Base-by-base conservation (phyloP, 2,888 invertebrate species). In the Melinopterus prodromus region DNA sequence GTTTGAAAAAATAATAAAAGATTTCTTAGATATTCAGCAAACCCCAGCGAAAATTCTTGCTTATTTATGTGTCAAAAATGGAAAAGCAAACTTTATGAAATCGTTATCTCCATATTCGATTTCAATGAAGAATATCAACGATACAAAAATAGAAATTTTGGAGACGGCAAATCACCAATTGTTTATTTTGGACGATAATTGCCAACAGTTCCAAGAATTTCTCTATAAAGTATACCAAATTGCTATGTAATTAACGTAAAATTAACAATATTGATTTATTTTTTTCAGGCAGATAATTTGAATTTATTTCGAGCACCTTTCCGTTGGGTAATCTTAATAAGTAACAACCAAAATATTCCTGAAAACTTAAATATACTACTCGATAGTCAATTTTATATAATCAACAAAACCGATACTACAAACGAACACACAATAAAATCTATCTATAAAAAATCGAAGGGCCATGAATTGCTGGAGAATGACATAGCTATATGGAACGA, bases 331-430 rank as follows among this genome's bases (percentile, higher is more conserved):
- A 72, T 81, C 2, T 80, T 86, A 12, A 82, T 26, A 14, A 26
- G 82, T 76, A 9, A 78, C 35, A 77, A 78, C 15, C 77, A 80
- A n/a, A 80, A 80, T 35, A 72, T 79, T 16, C 70, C 37, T 15
- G 53, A 16, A 53, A 76, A 83, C 74, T 83, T 84, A 69, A 82
- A 84, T 77, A 84, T 86, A n/a, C 82, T 83, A 76, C 77, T 84
- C 6, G 85, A 85, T 75, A 86, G 86, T 78, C 80, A 82, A 80
- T 80, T 87, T 69, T 86, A 84, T 78, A 6, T 86, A 7, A 80
- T 85, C 15, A 77, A 84, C 74, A 78, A 81, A 77, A 74, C 76
- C 26, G 76, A 79, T 12, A 14, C 16, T 16, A 76, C 77, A 16
- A 53, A 70, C 71, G 82, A 81, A 35, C n/a, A 36, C 77, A 26